These are phyloP conservation scores for Diorhabda carinulata DNA, from an alignment of 1,140 invertebrate genomes.

Conservation along the genomic window DNA sequence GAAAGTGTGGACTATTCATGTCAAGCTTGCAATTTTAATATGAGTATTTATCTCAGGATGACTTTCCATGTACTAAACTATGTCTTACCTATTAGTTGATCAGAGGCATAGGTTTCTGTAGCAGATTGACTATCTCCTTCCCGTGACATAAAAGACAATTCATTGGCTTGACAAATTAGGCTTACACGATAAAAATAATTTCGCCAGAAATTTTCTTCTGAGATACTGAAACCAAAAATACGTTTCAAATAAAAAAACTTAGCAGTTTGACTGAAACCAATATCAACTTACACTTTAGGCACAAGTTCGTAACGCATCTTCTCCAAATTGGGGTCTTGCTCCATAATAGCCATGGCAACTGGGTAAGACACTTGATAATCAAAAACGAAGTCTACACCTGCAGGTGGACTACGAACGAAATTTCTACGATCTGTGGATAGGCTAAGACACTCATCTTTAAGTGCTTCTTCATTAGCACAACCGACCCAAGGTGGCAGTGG, in stretches of 20 bases:
- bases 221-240: conserved; percentile 66
- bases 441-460: conserved; percentile 92
- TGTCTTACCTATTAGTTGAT: conserved; percentile 18
- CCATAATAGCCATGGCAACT: conserved; percentile 88
- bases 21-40: no score
- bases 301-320: conserved; percentile 99
- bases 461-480: conserved; percentile 77
- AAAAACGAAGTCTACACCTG: conserved; percentile 93
- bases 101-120: conserved; percentile 15
- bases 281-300: conserved; percentile 85
- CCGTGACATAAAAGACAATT: conserved; percentile 67
- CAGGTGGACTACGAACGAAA: conserved; percentile 93
- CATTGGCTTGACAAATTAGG: conserved; percentile 93
- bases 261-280: no score
- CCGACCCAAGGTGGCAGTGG: conserved; percentile 90
- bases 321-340: conserved; percentile 91
- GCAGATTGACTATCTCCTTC: conserved; percentile 45
- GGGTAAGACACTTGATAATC: conserved; percentile 89
- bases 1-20: no score
- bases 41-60: no score
- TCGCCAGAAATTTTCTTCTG: conserved; percentile 97
- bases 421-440: conserved; percentile 92
- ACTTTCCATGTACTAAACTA: no score
- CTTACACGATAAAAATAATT: conserved; percentile 99
- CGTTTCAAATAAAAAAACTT: not conserved